A percentile compares a stretch with the other conserved stretches of the same genome.
Conservation (phyloP, 2,888 invertebrate genomes). For the Pollenia labialis region DNA sequence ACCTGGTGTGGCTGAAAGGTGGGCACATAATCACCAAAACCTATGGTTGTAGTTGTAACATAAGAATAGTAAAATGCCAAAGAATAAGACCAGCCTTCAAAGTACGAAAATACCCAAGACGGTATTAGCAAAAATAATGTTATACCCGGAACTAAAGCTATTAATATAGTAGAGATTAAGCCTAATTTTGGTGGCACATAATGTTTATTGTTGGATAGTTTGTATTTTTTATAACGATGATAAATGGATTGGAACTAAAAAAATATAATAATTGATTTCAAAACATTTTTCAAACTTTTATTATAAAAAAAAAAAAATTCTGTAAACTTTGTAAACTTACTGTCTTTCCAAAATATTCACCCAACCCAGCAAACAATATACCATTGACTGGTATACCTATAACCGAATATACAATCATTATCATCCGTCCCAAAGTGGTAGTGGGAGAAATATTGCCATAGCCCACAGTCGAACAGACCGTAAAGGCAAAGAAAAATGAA, state of each 20-base stretch:
- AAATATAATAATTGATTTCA: slow-evolving; percentile 26
- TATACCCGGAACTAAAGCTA: slow-evolving; percentile 95
- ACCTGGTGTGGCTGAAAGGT: slow-evolving; percentile 84
- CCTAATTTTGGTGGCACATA: slow-evolving; percentile 89
- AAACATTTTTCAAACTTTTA: neutral
- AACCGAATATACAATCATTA: slow-evolving; percentile 94
- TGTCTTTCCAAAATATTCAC: slow-evolving; percentile 92
- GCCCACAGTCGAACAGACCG: slow-evolving; percentile 95
- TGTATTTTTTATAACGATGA: slow-evolving; percentile 90
- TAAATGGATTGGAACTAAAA: slow-evolving; percentile 90
- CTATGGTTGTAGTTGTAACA: slow-evolving; percentile 94
- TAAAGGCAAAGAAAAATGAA: slow-evolving; percentile 95
- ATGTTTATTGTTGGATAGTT: slow-evolving; percentile 86
- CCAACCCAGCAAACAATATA: slow-evolving; percentile 90
- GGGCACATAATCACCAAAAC: slow-evolving; percentile 96
- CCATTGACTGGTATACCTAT: slow-evolving; percentile 87
- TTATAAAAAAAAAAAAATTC: neutral
- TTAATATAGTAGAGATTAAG: slow-evolving; percentile 90
- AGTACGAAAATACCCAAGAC: slow-evolving; percentile 91
- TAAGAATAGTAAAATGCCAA: slow-evolving; percentile 94
- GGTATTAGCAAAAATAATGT: slow-evolving; percentile 94
- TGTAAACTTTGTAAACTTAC: slow-evolving; percentile 84
- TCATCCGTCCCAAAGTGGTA: slow-evolving; percentile 90
- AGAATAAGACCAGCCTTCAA: slow-evolving; percentile 94
- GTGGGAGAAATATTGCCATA: slow-evolving; percentile 96